phyloP scores from a whole-genome alignment of 2,888 invertebrate genomes.

The Aelia acuminata region DNA sequence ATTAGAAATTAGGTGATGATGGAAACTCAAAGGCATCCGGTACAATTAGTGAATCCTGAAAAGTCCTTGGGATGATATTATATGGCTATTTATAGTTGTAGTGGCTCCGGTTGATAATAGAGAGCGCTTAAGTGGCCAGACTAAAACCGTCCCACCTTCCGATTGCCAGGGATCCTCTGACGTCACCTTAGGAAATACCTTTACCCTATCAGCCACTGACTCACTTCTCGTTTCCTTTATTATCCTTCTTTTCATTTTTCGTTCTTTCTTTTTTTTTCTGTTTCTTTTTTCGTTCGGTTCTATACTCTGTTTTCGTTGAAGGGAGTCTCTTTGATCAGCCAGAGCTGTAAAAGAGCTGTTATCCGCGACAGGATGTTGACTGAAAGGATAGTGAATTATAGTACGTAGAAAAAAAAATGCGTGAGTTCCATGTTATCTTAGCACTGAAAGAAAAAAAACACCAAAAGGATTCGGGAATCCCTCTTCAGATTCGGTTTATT shows the following conservation, averaged over 20 bases:
- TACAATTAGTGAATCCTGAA: neutral
- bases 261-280: neutral
- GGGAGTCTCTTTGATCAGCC: neutral
- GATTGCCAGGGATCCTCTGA: neutral
- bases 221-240: neutral
- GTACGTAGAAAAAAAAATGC: neutral
- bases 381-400: neutral
- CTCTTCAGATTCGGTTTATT: neutral
- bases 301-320: neutral
- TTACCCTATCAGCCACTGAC: neutral
- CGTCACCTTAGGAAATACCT: neutral
- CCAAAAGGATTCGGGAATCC: neutral
- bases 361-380: neutral
- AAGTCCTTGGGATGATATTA: neutral
- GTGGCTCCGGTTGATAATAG: neutral
- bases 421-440: neutral
- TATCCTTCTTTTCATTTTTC: neutral
- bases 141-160: neutral
- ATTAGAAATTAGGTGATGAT: neutral
- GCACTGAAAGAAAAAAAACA: neutral
- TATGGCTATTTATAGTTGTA: neutral
- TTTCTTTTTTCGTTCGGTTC: neutral
- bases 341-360: neutral
- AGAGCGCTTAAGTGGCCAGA: neutral
- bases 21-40: neutral